A percentile compares a stretch with the other conserved stretches of the same genome.
Conservation (phyloP, 2,113 vertebrate genomes). For the Brienomyrus brachyistius region DNA sequence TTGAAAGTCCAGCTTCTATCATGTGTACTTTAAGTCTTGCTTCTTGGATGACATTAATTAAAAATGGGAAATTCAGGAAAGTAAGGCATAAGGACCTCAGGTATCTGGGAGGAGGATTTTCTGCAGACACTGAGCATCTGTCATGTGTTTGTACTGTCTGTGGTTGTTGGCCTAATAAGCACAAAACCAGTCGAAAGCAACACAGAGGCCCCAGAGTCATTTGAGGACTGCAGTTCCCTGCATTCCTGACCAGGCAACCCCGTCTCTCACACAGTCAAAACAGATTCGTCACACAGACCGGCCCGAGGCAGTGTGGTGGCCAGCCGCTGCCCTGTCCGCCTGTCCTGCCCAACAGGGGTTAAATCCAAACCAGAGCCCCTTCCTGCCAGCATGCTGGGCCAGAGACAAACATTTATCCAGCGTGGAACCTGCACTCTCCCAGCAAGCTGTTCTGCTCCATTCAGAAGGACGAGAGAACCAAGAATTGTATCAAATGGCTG, state of each 20-base stretch:
- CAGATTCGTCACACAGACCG: conserved; percentile 12
- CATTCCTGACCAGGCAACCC: background rate
- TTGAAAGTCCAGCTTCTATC: background rate
- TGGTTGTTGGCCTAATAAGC: background rate
- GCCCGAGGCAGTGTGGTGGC: background rate
- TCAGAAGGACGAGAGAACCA: conserved; percentile 39
- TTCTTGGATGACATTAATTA: background rate
- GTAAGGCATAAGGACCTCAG: background rate
- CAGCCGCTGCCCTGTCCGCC: conserved; percentile 27
- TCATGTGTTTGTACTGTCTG: background rate
- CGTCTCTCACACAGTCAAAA: background rate
- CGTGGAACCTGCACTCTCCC: conserved; percentile 58
- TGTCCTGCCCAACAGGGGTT: conserved; percentile 67
- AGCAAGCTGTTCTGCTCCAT: background rate
- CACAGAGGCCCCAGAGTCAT: background rate
- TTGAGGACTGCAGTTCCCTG: background rate
- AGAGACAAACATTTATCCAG: conserved; percentile 72
- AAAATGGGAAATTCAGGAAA: background rate
- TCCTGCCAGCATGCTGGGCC: conserved; percentile 70
- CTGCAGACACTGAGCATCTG: background rate
- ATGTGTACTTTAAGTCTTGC: background rate
- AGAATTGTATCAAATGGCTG: background rate
- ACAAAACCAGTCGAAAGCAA: background rate
- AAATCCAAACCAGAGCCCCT: conserved; percentile 68
- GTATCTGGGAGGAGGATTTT: background rate